phyloP scores from a whole-genome alignment of 2,113 vertebrate genomes.

The Catharus minimus region DNA sequence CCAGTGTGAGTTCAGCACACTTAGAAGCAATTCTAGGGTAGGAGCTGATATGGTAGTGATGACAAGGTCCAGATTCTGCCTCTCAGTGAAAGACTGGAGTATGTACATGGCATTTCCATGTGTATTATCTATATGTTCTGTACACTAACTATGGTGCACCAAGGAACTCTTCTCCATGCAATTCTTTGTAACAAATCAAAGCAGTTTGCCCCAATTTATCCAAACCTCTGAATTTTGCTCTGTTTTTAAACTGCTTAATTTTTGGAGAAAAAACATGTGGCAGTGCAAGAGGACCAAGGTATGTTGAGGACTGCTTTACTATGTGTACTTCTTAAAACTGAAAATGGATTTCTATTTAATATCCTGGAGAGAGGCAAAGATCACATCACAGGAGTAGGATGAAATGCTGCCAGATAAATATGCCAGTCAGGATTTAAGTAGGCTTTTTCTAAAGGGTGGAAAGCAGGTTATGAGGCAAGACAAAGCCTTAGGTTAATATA shows the following conservation, averaged over 20 bases:
- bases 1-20: not conserved
- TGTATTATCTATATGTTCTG: not conserved
- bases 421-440: slow-evolving; percentile 7
- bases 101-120: accelerated
- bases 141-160: accelerated
- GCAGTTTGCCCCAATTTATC: not conserved
- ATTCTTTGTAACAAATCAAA: not conserved
- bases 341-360: not conserved
- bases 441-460: not conserved
- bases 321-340: not conserved
- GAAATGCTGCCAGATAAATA: not conserved
- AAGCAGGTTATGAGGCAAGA: slow-evolving; percentile 24
- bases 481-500: slow-evolving; percentile 6
- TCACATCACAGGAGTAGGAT: not conserved
- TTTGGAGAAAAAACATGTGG: accelerated
- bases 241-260: not conserved
- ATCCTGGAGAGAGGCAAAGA: not conserved
- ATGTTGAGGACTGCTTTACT: not conserved
- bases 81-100: not conserved
- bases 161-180: not conserved
- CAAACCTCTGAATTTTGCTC: not conserved
- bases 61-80: not conserved
- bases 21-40: not conserved
- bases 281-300: accelerated
- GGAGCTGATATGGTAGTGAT: accelerated